These are phyloP conservation scores for Trichogramma evanescens DNA, from an alignment of 2,888 invertebrate species.

Conservation along the genomic window DNA sequence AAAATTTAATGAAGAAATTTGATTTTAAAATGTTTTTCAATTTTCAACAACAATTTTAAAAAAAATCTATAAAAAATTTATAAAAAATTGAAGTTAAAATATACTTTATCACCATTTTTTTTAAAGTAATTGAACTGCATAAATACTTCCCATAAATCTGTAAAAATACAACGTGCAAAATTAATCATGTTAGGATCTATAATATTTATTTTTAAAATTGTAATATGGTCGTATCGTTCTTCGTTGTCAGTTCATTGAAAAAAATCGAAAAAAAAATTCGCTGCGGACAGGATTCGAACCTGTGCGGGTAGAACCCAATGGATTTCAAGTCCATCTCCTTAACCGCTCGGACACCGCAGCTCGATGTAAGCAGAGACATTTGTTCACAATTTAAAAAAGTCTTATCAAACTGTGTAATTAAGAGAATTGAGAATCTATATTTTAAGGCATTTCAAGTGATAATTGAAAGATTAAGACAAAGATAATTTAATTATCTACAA, in stretches of 20 bases:
- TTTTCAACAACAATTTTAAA: background rate
- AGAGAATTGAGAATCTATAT: too few species aligned
- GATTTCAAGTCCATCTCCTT: slow-evolving; percentile 48
- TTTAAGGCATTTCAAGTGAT: too few species aligned
- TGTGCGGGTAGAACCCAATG: slow-evolving; percentile 47
- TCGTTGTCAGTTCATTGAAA: background rate
- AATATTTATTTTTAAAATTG: too few species aligned
- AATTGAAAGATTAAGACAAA: too few species aligned
- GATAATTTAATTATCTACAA: too few species aligned
- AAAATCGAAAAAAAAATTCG: slow-evolving; percentile 38
- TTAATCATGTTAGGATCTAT: too few species aligned
- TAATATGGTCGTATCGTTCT: background rate
- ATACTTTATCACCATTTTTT: background rate
- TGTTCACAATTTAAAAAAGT: background rate
- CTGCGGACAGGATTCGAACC: slow-evolving; percentile 48
- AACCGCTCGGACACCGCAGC: slow-evolving; percentile 48
- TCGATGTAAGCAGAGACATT: slow-evolving; percentile 14
- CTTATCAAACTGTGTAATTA: background rate
- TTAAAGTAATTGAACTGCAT: background rate
- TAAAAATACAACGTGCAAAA: too few species aligned
- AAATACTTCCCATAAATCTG: too few species aligned
- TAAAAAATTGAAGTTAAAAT: background rate
- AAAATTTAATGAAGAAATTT: background rate
- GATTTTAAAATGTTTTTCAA: background rate
- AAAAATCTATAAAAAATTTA: background rate